These are phyloP conservation scores for Probosciger aterrimus DNA, from an alignment of 2,113 vertebrate genomes.

Conservation along the genomic window DNA sequence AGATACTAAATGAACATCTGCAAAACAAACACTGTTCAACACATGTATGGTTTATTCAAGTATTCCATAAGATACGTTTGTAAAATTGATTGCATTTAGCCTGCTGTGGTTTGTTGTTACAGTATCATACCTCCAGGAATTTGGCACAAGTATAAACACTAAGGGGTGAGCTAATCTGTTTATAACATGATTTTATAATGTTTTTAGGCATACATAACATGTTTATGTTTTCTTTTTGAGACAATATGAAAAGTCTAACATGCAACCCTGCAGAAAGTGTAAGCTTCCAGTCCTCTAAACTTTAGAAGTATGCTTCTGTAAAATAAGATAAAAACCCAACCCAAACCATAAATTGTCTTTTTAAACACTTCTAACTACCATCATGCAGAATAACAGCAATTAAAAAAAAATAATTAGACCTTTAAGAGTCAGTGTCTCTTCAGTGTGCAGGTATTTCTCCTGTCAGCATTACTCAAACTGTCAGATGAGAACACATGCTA, in stretches of 20 bases:
- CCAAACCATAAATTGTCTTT: neutral
- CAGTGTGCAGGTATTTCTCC: neutral
- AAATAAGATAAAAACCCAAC: neutral
- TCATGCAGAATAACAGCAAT: neutral
- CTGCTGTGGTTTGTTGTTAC: constrained; percentile 31
- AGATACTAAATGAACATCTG: constrained; percentile 43
- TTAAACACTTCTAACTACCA: neutral
- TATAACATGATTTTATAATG: constrained; percentile 3
- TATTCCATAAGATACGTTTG: constrained; percentile 19
- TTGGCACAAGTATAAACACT: constrained; percentile 40
- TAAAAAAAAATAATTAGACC: neutral
- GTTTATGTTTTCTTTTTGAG: constrained; percentile 1
- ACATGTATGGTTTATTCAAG: neutral
- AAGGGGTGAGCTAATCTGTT: constrained; percentile 35
- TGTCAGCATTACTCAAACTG: neutral
- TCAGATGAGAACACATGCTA: neutral
- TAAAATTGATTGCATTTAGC: constrained; percentile 18
- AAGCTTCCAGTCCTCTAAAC: neutral
- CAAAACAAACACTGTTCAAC: constrained; percentile 29
- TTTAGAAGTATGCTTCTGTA: neutral
- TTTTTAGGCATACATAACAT: neutral
- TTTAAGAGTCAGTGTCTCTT: neutral
- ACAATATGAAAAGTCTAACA: neutral
- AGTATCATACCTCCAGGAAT: constrained; percentile 47
- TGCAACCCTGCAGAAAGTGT: neutral